Base-by-base conservation (phyloP, 2,888 invertebrate genomes). In the Podotricha telesiphe region DNA sequence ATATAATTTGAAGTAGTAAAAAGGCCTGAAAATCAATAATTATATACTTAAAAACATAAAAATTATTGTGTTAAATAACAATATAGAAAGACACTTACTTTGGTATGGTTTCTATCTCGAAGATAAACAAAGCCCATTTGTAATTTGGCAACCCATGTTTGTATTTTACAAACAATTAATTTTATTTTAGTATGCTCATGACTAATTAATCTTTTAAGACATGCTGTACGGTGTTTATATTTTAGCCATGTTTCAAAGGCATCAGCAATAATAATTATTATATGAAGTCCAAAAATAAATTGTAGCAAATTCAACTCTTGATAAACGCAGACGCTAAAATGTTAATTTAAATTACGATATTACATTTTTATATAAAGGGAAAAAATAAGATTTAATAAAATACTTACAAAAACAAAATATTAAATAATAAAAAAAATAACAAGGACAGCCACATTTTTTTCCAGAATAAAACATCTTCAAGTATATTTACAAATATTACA, bases 381-480 rank as follows among this genome's bases (percentile, higher is more conserved):
- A 37, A 0, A 37, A 56, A n/a, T 19, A 37, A 40, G 17, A 42
- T 13, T 13, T 40, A 2, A 4, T 6, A 5, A 7, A 48, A 17
- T 40, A 89, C 91, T 88, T 82, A 93, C 92, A 88, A 80, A 77
- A 88, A 86, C 69, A 88, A 64, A 50, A 86, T 37, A 79, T 88
- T 85, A 69, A 87, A 70, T 76, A 86, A 72, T 70, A 82, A 76
- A 73, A 89, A 84, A 78, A 88, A 88, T 63, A 83, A 76, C 64
- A 89, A 75, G 71, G 92, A 87, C 45, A 88, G 72, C 89, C 89
- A 91, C 79, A 83, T 80, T 76, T 84, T 86, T 77, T 82, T 88
- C 92, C 92, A 93, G 81, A 90, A 86, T 77, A 93, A 81, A 77
- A 89, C 79, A 82, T 92, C 88, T 82, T 93, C 90, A 79, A 91